Evolutionary conservation across 1,140 invertebrate genomes (phyloP), one percentile per base, ranked within the genome.

Genomic region (Ericerus pela): DNA sequence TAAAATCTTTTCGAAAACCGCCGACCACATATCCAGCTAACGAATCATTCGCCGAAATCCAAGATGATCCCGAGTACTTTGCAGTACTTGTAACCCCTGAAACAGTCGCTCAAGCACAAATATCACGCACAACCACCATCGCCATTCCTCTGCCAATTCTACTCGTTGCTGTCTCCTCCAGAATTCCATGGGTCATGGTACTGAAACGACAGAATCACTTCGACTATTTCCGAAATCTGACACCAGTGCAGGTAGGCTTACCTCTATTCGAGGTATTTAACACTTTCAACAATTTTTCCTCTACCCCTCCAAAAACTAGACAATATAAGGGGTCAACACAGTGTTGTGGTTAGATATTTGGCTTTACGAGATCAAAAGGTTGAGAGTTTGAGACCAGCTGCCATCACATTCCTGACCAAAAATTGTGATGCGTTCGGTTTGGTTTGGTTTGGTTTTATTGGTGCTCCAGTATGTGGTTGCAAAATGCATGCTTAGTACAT

Each of bases 51-150:
- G 18, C 14, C 12, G 29, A 31, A 30, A 29, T 54, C 1, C 27
- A 33, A 12, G 57, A 58, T 30, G 57, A 58, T 30, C 1, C 53
- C 5, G 52, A 58, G 28, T 54, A 54, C 16, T 58, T 58, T 12
- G 57, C 52, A 1, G 52, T 58, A 26, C 28, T 54, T 16, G 37
- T 58, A 18, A 58, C 57, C 12, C 52, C 57, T 10, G 57, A 58
- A 0, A 58, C 51, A 8, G 57, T 58, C 12, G 20, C 16, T 2
- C 22, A 22, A 18, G 28, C 53, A 20, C 24, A 54, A 24, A 4
- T 43, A 22, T 38, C 41, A 1, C 41, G 14, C 8, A n/a, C 24
- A 10, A 12, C 37, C 2, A 3, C 10, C 10, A 27, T 58, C 3
- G 47, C 53, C 18, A 30, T 58, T 8, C 29, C 52, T 2, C 11